Base-by-base conservation (phyloP, 2,888 invertebrate genomes). In the Coecobrya sp. region DNA sequence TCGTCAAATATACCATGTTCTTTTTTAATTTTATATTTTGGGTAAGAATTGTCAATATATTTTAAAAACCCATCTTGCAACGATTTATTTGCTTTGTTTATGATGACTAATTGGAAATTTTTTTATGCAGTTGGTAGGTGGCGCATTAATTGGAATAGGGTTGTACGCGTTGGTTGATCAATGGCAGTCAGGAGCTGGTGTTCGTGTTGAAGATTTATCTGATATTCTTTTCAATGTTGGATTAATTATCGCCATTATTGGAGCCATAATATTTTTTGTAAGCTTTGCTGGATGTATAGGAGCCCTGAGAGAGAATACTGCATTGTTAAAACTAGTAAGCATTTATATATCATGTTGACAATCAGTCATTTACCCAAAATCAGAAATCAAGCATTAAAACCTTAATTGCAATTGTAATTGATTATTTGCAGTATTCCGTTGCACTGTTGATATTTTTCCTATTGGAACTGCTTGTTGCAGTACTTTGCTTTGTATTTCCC, bases 201-300 rank as follows among this genome's bases (percentile, higher is more conserved):
- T 98, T 55, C 97, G 98, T 96, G 96, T 98, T 94, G 98, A 98
- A 95, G 98, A 98, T 84, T 97, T 99, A 13, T 99, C 99, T 95
- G 99, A 99, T 96, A 97, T 99, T 59, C 95, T 96, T 52, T 96
- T 99, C 87, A 99, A 99, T 96, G 97, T 99, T 95, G 98, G 99
- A 30, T 96, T 99, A 91, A 97, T 99, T 87, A 97, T 99, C 96
- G 97, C 98, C n/a, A 97, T 99, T 91, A 97, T 98, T 85, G 94
- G 94, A 91, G 97, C 97, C 49, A 97, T 99, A 8, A 97, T 99
- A n/a, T 99, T 99, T 96, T 97, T 98, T 84, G 98, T 99, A 86
- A 98, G 98, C 96, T 99, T 99, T 96, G 98, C 98, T 25, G 99
- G 99, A 7, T 99, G 99, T 95, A 97, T 99, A 16, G 99, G 98